Evolutionary conservation across 1,140 invertebrate genomes (phyloP), one percentile per base, ranked within the genome.

Genomic region (Heliconius hermathena): DNA sequence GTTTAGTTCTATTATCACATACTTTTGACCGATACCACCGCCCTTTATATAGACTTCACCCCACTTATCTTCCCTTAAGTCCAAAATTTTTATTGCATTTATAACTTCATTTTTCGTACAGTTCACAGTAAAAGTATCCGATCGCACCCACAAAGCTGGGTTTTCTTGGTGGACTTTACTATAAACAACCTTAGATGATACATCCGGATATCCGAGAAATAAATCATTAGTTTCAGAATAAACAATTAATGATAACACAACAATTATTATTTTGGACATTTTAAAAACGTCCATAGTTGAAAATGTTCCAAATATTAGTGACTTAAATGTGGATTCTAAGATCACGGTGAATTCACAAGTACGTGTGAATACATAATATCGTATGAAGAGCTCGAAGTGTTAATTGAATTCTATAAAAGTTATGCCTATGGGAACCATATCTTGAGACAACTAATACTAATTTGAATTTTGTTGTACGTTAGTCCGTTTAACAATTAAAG

Each of bases 121-220:
- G 70, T 92, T 93, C 26, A 94, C 90, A 0, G 88, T 92, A 8
- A 94, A 85, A 1, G 82, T 86, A 2, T 93, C 90, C 0, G 88
- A 90, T 76, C 91, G 84, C 0, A 89, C 81, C 93, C 92, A 93
- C n/a, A 93, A 77, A 0, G 91, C 91, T 9, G 93, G 91, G 79
- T 93, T 89, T 29, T 91, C 88, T 85, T 93, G 88, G 46, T 91
- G 88, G 0, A 93, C 89, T 75, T 93, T 89, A 52, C 85, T 90
- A 75, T 91, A 94, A 11, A 94, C 89, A 18, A 92, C 54, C 70
- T 87, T 90, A 0, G 91, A 89, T 2, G 81, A 74, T 9, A 85
- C 11, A 84, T 93, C 91, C 18, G 88, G 88, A 79, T 91, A 92
- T 11, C 91, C 91, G 8, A 92, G 76, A 2, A 87, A 83, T 57